Evolutionary conservation across 2,797 vertebrate species (phyloP).

Genomic region (Limosa lapponica): DNA sequence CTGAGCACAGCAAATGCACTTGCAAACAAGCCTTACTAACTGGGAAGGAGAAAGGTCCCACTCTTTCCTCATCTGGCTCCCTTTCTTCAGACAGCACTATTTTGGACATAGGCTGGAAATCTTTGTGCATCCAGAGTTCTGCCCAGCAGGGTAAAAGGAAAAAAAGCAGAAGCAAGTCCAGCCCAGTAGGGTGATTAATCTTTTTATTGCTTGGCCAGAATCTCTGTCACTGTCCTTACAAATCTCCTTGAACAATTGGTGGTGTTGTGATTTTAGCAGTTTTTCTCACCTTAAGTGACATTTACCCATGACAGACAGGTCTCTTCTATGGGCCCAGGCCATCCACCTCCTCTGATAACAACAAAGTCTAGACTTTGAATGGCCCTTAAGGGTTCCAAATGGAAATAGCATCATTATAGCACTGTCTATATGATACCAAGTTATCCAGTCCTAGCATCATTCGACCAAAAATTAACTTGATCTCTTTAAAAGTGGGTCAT

Average conservation of each 20-base stretch:
- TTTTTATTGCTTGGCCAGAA: background rate
- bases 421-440: background rate
- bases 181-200: fast-evolving
- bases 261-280: background rate
- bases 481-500: background rate
- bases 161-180: background rate
- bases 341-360: background rate
- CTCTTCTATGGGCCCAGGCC: background rate
- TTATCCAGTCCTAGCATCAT: background rate
- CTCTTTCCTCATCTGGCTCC: fast-evolving
- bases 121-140: background rate
- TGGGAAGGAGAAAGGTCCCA: background rate
- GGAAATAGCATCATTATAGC: background rate
- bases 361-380: background rate
- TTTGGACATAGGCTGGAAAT: fast-evolving
- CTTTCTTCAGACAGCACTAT: background rate
- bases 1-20: background rate
- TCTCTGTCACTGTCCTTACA: background rate
- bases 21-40: background rate
- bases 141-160: background rate
- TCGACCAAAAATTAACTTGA: background rate
- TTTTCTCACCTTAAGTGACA: background rate
- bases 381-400: background rate
- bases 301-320: background rate
- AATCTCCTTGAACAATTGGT: background rate